Conservation (phyloP, 2,797 vertebrate genomes). For the Myotis daubentonii region DNA sequence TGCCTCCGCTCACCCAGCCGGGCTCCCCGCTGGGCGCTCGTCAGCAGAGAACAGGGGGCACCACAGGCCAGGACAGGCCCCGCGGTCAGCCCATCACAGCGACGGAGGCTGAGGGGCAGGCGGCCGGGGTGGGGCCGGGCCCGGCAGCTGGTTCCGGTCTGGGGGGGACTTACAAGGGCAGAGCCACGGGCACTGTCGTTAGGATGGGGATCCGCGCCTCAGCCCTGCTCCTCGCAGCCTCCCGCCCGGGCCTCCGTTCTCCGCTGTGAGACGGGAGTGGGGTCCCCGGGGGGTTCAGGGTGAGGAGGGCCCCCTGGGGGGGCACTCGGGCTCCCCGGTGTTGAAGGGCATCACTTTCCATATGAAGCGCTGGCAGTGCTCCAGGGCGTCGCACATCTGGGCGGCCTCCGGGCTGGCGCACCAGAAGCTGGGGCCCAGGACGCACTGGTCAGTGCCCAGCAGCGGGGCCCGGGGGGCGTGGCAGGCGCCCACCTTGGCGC, state of each 20-base stretch:
- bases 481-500: slow-evolving; percentile 59
- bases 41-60: fast-evolving
- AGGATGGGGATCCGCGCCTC: fast-evolving
- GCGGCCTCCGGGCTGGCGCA: slow-evolving; percentile 15
- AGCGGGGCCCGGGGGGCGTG: not conserved
- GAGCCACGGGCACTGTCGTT: fast-evolving
- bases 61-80: fast-evolving
- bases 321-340: fast-evolving
- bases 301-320: fast-evolving
- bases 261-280: not conserved
- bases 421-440: slow-evolving; percentile 64
- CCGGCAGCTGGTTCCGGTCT: fast-evolving
- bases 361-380: slow-evolving; percentile 51
- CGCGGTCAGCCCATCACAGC: fast-evolving
- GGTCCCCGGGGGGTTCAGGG: not conserved
- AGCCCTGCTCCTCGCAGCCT: not conserved
- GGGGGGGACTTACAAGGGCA: fast-evolving
- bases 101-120: fast-evolving
- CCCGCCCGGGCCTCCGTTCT: not conserved
- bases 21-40: fast-evolving
- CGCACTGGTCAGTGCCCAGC: slow-evolving; percentile 56
- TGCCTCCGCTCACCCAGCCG: not conserved
- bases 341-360: not conserved
- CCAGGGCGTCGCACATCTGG: not conserved
- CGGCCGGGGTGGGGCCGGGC: fast-evolving